Evolutionary conservation across 1,140 invertebrate genomes (phyloP).

Genomic region (Drosophila repletoides): DNA sequence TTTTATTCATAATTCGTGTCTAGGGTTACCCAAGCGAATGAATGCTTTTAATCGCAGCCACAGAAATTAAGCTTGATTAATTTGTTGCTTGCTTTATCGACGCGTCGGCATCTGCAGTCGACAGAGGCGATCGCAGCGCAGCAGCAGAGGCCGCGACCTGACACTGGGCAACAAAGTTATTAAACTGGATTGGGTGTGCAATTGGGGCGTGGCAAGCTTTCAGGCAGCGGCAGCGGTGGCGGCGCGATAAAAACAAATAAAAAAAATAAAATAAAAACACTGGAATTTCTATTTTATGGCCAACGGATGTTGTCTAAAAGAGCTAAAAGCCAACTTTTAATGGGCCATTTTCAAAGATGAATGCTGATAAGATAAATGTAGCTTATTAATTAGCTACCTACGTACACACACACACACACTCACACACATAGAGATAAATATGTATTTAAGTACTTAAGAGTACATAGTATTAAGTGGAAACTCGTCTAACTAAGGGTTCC

Average conservation of each 20-base stretch:
- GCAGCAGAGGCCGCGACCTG: constrained; percentile 16
- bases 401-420: constrained; percentile 15
- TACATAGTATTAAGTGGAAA: no score
- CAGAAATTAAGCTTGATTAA: constrained; percentile 78
- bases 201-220: constrained; percentile 64
- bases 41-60: constrained; percentile 46
- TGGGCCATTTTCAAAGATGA: constrained; percentile 60
- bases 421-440: no score
- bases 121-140: neutral
- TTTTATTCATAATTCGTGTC: constrained; percentile 80
- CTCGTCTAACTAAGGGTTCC: no score
- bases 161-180: constrained; percentile 66
- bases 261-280: constrained; percentile 24
- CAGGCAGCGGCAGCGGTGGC: constrained; percentile 2
- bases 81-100: constrained; percentile 63
- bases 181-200: constrained; percentile 73
- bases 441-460: no score
- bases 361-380: constrained; percentile 48
- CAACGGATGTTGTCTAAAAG: constrained; percentile 51
- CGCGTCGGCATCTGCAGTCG: constrained; percentile 67
- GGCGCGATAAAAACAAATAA: constrained; percentile 5
- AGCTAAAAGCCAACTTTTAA: constrained; percentile 53
- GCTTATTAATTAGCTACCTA: constrained; percentile 26
- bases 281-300: constrained; percentile 67
- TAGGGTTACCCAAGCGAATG: constrained; percentile 50